Conservation (phyloP, 1,140 invertebrate species). For the Lamellibrachia luymesi region DNA sequence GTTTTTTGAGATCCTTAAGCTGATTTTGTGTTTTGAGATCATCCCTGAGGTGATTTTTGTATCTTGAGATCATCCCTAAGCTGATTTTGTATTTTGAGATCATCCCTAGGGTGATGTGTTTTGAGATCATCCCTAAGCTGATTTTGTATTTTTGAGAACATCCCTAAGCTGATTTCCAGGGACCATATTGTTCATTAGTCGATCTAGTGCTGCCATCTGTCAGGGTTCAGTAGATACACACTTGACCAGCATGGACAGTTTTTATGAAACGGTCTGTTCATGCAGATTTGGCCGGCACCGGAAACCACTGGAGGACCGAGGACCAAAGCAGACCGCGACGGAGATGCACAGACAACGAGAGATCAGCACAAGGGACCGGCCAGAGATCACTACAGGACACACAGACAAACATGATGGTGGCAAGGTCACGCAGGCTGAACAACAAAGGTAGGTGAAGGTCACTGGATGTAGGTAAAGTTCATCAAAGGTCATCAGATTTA, state of each 20-base stretch:
- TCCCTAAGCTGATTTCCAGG: neutral
- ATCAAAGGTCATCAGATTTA: neutral
- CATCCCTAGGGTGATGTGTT: no score
- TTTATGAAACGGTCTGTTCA: neutral
- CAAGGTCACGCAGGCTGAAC: conserved; percentile 30
- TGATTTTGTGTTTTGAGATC: no score
- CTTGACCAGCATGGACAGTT: neutral
- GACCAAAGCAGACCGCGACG: conserved; percentile 45
- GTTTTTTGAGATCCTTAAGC: no score
- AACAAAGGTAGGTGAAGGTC: conserved; percentile 30
- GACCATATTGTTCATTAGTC: neutral
- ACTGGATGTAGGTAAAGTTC: neutral
- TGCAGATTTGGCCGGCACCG: conserved; percentile 74
- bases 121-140: neutral
- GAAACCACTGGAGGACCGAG: conserved; percentile 60
- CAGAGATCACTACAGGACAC: conserved; percentile 24
- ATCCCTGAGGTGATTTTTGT: no score
- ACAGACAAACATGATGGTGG: conserved; percentile 26
- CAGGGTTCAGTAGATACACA: neutral
- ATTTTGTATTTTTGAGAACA: no score
- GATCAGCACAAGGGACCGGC: conserved; percentile 17
- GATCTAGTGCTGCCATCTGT: neutral
- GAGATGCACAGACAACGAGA: neutral
- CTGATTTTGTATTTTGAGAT: no score
- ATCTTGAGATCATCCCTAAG: no score